phyloP scores from a whole-genome alignment of 2,797 vertebrate species.

The Pipistrellus nathusii region DNA sequence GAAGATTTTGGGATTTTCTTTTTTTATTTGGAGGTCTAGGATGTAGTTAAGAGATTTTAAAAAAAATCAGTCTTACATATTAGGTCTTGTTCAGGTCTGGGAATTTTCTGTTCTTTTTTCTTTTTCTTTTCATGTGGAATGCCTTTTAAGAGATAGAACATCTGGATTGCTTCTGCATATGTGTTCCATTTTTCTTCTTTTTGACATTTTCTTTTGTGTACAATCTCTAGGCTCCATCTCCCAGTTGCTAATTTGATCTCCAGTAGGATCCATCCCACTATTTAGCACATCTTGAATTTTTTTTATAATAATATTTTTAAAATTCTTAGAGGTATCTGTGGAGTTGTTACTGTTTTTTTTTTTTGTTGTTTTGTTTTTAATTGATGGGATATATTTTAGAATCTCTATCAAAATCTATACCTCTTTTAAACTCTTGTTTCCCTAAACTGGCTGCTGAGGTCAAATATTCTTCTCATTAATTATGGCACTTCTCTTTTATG shows the following conservation, averaged over 20 bases:
- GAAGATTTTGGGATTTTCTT: background rate
- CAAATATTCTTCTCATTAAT: constrained; percentile 8
- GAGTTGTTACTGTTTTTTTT: background rate
- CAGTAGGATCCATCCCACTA: background rate
- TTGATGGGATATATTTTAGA: background rate
- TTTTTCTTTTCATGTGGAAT: background rate
- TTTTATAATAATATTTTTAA: background rate
- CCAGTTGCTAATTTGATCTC: constrained; percentile 4
- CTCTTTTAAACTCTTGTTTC: background rate
- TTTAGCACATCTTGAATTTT: background rate
- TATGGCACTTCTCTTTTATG: background rate
- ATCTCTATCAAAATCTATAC: background rate
- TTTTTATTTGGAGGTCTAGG: background rate
- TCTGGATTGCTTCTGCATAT: background rate
- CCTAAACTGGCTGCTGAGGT: background rate
- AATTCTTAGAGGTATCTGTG: background rate
- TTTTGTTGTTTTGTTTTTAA: background rate
- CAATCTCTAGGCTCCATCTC: background rate
- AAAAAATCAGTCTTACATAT: background rate
- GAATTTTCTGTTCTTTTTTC: constrained; percentile 19
- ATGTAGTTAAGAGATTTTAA: background rate
- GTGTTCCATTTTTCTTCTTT: background rate
- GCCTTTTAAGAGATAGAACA: background rate
- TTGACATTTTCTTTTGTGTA: background rate
- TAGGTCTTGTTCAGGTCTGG: background rate